These are phyloP conservation scores for Sibirionetta formosa DNA, from an alignment of 2,797 vertebrate genomes.

Conservation along the genomic window DNA sequence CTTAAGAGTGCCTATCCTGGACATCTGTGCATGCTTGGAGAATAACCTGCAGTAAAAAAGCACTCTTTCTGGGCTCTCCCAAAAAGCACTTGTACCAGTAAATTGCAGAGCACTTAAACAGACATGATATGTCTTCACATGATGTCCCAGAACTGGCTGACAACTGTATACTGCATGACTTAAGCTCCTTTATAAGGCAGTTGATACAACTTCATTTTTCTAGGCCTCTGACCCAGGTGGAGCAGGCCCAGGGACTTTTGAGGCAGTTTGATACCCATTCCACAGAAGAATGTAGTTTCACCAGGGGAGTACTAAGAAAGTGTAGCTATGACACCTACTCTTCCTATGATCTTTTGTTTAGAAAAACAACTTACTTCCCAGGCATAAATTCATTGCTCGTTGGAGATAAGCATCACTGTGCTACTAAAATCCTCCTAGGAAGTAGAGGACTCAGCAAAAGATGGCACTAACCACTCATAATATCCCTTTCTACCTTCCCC, in stretches of 20 bases:
- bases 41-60: neutral
- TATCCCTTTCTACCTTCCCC: neutral
- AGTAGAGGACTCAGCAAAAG: neutral
- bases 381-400: neutral
- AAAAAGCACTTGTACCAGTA: neutral
- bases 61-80: neutral
- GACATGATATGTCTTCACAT: neutral
- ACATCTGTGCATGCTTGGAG: neutral
- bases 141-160: neutral
- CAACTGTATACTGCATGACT: accelerated
- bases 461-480: neutral
- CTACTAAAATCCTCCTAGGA: neutral
- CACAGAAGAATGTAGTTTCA: neutral
- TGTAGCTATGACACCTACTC: accelerated
- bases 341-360: neutral
- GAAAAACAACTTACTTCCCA: neutral
- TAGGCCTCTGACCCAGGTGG: neutral
- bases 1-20: neutral
- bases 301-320: neutral
- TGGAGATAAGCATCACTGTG: neutral
- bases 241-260: neutral
- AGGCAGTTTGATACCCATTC: neutral
- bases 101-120: neutral
- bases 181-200: neutral
- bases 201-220: neutral